phyloP scores from a whole-genome alignment of 1,140 invertebrate genomes.

The Lucilia cuprina region DNA sequence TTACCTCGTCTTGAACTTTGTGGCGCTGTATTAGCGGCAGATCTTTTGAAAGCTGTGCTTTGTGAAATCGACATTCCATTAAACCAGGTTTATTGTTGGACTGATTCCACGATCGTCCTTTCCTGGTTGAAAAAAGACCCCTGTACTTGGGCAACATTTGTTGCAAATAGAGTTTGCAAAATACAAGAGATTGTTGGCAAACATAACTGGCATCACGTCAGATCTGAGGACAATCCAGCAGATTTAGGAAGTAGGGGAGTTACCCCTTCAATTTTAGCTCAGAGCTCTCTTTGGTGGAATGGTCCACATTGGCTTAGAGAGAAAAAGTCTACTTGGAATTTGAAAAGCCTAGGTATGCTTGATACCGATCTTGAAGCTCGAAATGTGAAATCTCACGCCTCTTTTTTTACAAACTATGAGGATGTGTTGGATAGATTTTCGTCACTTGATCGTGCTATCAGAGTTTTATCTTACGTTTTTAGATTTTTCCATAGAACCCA shows the following conservation, averaged over 20 bases:
- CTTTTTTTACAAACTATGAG: neutral
- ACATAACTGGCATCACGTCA: conserved; percentile 49
- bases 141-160: no score
- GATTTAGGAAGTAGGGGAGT: conserved; percentile 62
- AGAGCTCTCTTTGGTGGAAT: conserved; percentile 44
- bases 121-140: neutral
- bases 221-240: conserved; percentile 60
- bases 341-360: neutral
- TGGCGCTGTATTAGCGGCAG: neutral
- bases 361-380: neutral
- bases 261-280: conserved; percentile 41
- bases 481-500: conserved; percentile 40
- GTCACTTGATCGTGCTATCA: neutral
- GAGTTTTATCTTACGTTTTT: neutral
- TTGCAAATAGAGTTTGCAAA: no score
- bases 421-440: no score
- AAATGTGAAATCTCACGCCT: neutral
- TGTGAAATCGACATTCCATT: no score
- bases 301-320: neutral
- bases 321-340: neutral
- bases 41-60: conserved; percentile 40
- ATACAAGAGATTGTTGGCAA: no score
- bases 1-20: neutral
- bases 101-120: neutral
- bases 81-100: neutral